These are phyloP conservation scores for Onychostoma macrolepis DNA, from an alignment of 2,113 vertebrate genomes.

Conservation along the genomic window DNA sequence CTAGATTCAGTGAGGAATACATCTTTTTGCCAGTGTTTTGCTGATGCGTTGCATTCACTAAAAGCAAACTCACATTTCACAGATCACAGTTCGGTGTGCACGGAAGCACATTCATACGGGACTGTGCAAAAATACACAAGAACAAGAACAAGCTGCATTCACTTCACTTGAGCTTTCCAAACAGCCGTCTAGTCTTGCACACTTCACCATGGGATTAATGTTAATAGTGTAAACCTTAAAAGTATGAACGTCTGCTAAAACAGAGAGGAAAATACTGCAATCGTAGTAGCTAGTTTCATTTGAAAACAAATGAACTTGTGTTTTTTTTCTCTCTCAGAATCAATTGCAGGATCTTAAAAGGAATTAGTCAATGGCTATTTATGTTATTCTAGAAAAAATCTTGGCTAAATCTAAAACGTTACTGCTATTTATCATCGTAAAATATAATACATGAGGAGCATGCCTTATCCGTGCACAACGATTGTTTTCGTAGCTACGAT, in stretches of 20 bases:
- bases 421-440: conserved; percentile 52
- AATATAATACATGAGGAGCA: conserved; percentile 66
- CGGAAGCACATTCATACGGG: conserved; percentile 33
- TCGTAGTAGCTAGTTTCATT: conserved; percentile 38
- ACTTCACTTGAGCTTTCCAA: conserved; percentile 53
- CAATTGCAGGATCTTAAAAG: conserved; percentile 21
- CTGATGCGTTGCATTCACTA: conserved; percentile 39
- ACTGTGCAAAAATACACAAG: conserved; percentile 55
- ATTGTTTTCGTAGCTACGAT: conserved; percentile 55
- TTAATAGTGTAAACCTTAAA: conserved; percentile 48
- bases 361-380: conserved; percentile 52
- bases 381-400: conserved; percentile 51
- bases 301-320: conserved; percentile 16
- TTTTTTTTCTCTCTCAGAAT: not conserved
- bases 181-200: conserved; percentile 61
- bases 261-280: conserved; percentile 49
- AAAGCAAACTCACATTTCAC: conserved; percentile 46
- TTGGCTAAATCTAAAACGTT: conserved; percentile 47
- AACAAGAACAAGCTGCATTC: conserved; percentile 56
- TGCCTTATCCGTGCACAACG: conserved; percentile 63
- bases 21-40: conserved; percentile 21
- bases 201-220: conserved; percentile 45
- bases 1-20: conserved; percentile 57
- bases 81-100: conserved; percentile 53
- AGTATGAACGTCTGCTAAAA: conserved; percentile 14